Base-by-base conservation (phyloP, 2,888 invertebrate genomes). In the Cephus pulcher region DNA sequence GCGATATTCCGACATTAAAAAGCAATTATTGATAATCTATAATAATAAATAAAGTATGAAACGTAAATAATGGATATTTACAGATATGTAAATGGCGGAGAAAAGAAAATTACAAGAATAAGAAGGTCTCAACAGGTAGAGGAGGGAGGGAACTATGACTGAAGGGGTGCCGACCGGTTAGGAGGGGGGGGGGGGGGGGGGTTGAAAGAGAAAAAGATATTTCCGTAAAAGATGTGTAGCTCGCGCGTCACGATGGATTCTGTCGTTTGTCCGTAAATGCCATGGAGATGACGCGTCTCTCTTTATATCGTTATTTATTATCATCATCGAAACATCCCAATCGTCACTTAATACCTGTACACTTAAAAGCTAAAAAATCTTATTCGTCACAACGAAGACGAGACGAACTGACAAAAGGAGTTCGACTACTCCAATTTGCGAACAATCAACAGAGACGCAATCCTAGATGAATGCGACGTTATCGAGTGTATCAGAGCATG, bases 31-130 rank as follows among this genome's bases (percentile, higher is more conserved):
- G 83, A 83, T 86, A 86, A 88, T 87, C 85, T 89, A 88, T 85
- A 88, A 84, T 88, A 91, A 91, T 91, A 91, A 91, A 91, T 91
- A 89, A 90, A 87, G 86, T 88, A 89, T 89, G 89, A 90, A 89
- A 88, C 88, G 91, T 89, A 91, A 91, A 90, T 90, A 87, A 91
- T 90, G 87, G 86, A 88, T 91, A 91, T 91, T 90, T 91, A 91
- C 91, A 91, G 88, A 89, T 88, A 89, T 90, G 87, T 88, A 90
- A 90, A 90, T 90, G 90, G 89, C 88, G 90, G 89, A 90, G 86
- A 89, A 89, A 86, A 40, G 40, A 40, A 56, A 56, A 56, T 56
- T 82, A 78, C 77, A 73, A 23, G 71, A n/a, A 34, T 33, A 30
- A 34, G 71, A 71, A 34, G 12, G 32, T 32, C 12, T 4, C 15